Base-by-base conservation (phyloP, 1,140 invertebrate species). In the Pogonus chalceus region DNA sequence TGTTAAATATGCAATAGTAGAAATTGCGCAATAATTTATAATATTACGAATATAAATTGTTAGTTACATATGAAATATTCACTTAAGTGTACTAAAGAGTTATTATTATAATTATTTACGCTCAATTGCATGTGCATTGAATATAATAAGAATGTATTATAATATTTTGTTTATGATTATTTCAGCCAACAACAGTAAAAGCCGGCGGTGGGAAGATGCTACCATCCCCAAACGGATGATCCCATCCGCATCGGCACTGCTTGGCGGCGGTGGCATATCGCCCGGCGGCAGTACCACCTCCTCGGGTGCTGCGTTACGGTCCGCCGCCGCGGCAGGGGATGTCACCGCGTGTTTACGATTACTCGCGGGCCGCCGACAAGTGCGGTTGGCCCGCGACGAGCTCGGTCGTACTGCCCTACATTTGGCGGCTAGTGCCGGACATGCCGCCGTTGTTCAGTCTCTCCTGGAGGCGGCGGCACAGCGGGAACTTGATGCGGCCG, bases 301-400 rank as follows among this genome's bases (percentile, higher is more conserved):
- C n/a, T n/a, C n/a, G n/a, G 71, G 69, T 55, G 73, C 70, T 59
- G 75, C 76, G 58, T 67, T 76, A 62, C 71, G 77, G 54, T 73
- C 75, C 57, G 76, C 76, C 56, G 74, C 75, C 51, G 69, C 71
- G 59, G 67, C 70, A 58, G 76, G 77, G 56, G 75, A 79, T 62
- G 72, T 72, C 53, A 66, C 71, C 53, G 69, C 71, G 23, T 71
- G 76, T 49, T 66, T 67, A 14, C 69, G 69, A 43, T 57, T 77
- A 46, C 62, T 79, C 57, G 69, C 66, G 50, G 67, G 66, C 22
- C 66, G 66, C 10, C 56, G 62, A 18, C 64, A 58, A 20, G 64
- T 72, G 9, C 60, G 58, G 49, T 65, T 66, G 54, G 62, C 67
- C 20, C 56, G 66, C 9, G 68, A 70, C 58, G 64, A 66, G 47